These are phyloP conservation scores for Notothenia coriiceps DNA, from an alignment of 2,113 vertebrate species.

Conservation along the genomic window DNA sequence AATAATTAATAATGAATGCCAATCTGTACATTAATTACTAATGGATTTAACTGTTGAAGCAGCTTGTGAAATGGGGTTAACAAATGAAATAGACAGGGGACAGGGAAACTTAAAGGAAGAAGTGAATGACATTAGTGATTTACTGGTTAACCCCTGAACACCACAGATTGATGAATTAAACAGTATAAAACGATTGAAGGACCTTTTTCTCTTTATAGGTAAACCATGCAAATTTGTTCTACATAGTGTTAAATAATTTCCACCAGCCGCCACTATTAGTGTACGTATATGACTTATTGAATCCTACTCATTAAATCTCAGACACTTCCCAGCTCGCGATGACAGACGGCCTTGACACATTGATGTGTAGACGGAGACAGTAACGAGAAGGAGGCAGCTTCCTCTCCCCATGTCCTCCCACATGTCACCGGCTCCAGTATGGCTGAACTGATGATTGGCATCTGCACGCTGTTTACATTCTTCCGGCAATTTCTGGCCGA, in stretches of 20 bases:
- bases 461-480: constrained; percentile 54
- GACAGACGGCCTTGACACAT: constrained; percentile 49
- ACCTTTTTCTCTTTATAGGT: constrained; percentile 1
- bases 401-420: constrained; percentile 46
- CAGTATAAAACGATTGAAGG: not conserved
- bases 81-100: not conserved
- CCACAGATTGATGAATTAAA: not conserved
- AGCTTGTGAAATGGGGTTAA: not conserved
- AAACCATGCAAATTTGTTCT: constrained; percentile 18
- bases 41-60: not conserved
- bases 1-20: too few species aligned
- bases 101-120: not conserved
- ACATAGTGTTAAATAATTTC: not conserved
- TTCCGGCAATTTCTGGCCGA: constrained; percentile 18
- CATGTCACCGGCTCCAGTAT: constrained; percentile 27
- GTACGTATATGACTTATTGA: constrained; percentile 24
- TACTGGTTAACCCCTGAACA: not conserved
- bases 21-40: not conserved
- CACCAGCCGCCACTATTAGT: too few species aligned
- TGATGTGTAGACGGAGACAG: constrained; percentile 50
- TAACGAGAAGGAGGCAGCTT: constrained; percentile 33
- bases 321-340: not conserved
- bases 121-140: not conserved
- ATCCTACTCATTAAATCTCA: constrained; percentile 35
- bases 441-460: constrained; percentile 52